Conservation (phyloP, 2,113 vertebrate genomes). For the Oenanthe melanoleuca region DNA sequence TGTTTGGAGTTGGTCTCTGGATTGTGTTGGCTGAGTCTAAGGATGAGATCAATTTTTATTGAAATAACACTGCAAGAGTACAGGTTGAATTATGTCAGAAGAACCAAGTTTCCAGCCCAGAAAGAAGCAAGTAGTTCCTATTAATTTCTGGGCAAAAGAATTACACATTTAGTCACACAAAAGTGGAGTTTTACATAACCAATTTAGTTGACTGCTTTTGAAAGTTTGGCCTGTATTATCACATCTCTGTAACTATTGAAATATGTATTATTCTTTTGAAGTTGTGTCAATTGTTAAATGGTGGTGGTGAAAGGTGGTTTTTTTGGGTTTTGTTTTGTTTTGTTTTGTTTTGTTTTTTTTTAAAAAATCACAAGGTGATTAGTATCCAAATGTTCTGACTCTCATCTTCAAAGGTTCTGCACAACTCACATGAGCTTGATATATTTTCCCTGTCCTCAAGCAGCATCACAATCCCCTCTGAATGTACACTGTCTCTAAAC, state of each 20-base stretch:
- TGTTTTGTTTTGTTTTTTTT: too few relatives aligned
- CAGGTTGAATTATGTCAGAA: neutral
- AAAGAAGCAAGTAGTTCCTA: neutral
- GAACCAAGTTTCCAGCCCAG: neutral
- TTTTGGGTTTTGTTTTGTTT: too few relatives aligned
- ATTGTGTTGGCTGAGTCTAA: neutral
- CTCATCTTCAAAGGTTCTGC: neutral
- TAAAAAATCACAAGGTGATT: neutral
- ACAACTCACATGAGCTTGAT: neutral
- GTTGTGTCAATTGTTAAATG: neutral
- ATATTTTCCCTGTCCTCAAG: neutral
- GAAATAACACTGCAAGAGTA: neutral
- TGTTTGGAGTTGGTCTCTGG: neutral
- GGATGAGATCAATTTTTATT: neutral
- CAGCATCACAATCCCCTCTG: neutral
- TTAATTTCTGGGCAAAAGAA: neutral
- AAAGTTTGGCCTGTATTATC: neutral
- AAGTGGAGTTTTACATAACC: neutral
- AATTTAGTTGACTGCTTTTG: neutral
- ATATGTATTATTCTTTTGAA: neutral
- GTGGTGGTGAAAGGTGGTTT: neutral
- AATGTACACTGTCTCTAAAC: neutral
- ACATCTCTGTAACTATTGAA: neutral
- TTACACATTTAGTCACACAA: neutral
- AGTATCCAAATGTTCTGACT: neutral